A percentile compares a stretch with the other conserved stretches of the same genome.
Evolutionary conservation across 2,797 vertebrate species (phyloP).

Genomic region (Orientallactaga sibirica): DNA sequence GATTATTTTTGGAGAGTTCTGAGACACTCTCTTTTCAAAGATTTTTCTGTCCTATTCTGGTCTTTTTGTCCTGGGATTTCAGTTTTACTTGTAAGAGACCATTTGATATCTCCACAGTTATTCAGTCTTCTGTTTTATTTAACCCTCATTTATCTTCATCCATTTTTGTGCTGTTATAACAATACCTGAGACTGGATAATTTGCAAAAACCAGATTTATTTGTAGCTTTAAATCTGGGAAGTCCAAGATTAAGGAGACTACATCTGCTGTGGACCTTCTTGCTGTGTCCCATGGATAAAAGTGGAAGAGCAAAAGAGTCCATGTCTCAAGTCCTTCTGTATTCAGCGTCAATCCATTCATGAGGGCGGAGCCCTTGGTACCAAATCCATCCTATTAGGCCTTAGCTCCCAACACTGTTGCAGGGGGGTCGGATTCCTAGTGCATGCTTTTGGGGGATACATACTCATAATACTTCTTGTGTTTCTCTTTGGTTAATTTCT

Average conservation of each 20-base stretch:
- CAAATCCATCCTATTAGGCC: neutral
- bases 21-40: neutral
- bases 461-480: neutral
- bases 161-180: neutral
- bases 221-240: neutral
- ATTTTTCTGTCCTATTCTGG: neutral
- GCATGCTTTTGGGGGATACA: neutral
- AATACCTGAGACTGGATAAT: neutral
- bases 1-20: constrained; percentile 30
- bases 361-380: neutral
- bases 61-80: neutral
- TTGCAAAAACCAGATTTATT: neutral
- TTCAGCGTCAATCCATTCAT: neutral
- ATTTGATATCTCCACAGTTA: neutral
- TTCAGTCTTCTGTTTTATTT: neutral
- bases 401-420: neutral
- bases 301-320: neutral
- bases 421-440: neutral
- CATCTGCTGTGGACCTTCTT: neutral
- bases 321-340: neutral
- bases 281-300: neutral
- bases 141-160: neutral
- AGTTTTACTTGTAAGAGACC: neutral
- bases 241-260: neutral
- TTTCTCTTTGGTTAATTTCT: constrained; percentile 42